Base-by-base conservation (phyloP, 2,797 vertebrate species). In the Setipinna tenuifilis region DNA sequence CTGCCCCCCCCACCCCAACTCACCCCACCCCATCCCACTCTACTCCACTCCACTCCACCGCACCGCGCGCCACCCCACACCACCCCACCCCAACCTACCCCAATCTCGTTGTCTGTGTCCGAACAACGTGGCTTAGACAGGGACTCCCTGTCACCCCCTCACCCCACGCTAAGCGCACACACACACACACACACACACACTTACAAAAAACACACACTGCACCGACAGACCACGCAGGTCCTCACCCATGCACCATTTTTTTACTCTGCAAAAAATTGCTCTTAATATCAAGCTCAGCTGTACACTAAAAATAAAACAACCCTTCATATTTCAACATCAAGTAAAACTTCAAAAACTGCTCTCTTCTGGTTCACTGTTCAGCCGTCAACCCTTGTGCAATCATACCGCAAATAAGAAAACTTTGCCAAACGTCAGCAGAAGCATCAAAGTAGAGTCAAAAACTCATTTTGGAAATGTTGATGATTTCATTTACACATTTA, bases 41-140 rank as follows among this genome's bases (percentile, higher is more conserved):
- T 23, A 57, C 84, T 41, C 16, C 71, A 86, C 87, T 54, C 14
- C 50, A 54, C 50, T 54, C 50, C 50, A 54, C 50, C 14, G 46
- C 82, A 23, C 54, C 41, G 83, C 82, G 82, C 87, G 81, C 87
- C 71, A 71, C 65, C 25, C 11, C n/a, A 75, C 31, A 65, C 4
- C 19, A 23, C 3, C 46, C 62, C 17, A 86, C 84, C 21, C 54
- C 50, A 84, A 35, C 28, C 48, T 48, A 82, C 80, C 44, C 61
- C 61, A 71, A 78, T 78, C 71, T 78, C 35, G 71, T 78, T 78
- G 71, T 78, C 87, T 84, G 88, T 23, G 71, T 68, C 80, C 48
- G 41, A 61, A 86, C 17, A 46, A 68, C 82, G 41, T 21, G 84
- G 80, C 78, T 71, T 23, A 75, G 59, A 65, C 81, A 83, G 41